phyloP scores from a whole-genome alignment of 2,797 vertebrate genomes.

The Aplochiton taeniatus region DNA sequence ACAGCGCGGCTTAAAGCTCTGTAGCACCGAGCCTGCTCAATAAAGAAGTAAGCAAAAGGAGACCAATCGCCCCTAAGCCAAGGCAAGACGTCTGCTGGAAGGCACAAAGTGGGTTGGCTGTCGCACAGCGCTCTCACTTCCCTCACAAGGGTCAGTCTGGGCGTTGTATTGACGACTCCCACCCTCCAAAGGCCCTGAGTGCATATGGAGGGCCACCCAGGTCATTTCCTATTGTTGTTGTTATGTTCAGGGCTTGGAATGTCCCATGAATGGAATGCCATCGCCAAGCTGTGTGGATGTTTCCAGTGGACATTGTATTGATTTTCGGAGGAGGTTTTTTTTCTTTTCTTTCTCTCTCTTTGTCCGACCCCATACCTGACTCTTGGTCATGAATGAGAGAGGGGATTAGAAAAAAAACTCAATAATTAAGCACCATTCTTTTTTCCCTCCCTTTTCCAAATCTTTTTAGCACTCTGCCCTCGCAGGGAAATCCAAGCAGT shows the following conservation, averaged over 20 bases:
- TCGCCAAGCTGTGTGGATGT: constrained; percentile 24
- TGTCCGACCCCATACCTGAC: constrained; percentile 42
- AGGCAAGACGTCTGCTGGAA: constrained; percentile 38
- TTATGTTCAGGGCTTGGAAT: constrained; percentile 27
- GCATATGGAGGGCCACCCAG: constrained; percentile 37
- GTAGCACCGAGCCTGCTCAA: constrained; percentile 55
- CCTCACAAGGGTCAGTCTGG: constrained; percentile 12
- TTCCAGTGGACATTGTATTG: constrained; percentile 21
- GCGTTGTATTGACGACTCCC: constrained; percentile 19
- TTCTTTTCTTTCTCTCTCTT: constrained; percentile 23
- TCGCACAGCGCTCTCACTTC: constrained; percentile 25
- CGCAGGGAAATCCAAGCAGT: constrained; percentile 61
- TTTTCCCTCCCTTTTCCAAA: constrained; percentile 39
- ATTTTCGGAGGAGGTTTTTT: constrained; percentile 28
- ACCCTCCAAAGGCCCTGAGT: constrained; percentile 11
- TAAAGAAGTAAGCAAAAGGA: constrained; percentile 63
- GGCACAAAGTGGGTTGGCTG: constrained; percentile 29
- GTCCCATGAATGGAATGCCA: constrained; percentile 19
- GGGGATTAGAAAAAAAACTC: constrained; percentile 48
- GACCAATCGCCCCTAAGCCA: constrained; percentile 55
- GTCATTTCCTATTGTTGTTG: constrained; percentile 20
- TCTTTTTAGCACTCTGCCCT: constrained; percentile 40
- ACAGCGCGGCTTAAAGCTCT: constrained; percentile 49
- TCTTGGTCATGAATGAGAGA: constrained; percentile 41
- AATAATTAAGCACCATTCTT: constrained; percentile 43